Evolutionary conservation across 2,113 vertebrate species (phyloP), one percentile per base, ranked within the genome.

Genomic region (Semicossyphus pulcher): DNA sequence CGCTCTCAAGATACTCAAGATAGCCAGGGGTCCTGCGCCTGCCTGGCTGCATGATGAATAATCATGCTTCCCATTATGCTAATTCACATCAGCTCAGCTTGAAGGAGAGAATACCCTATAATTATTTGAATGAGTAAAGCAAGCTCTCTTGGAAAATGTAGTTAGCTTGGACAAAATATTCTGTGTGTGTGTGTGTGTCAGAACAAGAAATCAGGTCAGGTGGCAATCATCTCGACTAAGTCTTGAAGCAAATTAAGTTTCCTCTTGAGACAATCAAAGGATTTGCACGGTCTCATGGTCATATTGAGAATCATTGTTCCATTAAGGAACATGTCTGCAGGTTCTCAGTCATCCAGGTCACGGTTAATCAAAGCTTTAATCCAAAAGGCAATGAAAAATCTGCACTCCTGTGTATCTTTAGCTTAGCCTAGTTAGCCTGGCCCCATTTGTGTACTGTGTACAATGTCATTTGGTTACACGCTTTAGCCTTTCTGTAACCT

Each of bases 21-120:
- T 31, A 57, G 69, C 51, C 61, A 31, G 41, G 61, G 34, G 37
- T 72, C 25, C 76, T 67, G 70, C 31, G 20, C 10, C 39, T 28
- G 56, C 52, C 67, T 44, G 69, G 28, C 36, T 37, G 11, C 48
- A 42, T 65, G 69, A 80, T 88, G 51, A 84, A 88, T 78, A 80
- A 63, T 73, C 63, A 81, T 39, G 49, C 54, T 58, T 58, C 45
- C 26, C 18, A 72, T 85, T 84, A 86, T 82, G 69, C 54, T 78
- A 86, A 88, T 81, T 80, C 20, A 71, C 48, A 68, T 78, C 76
- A 69, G 61, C 51, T 48, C 57, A 42, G 5, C 69, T 65, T 61
- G 25, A 78, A 81, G 52, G 68, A 63, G 65, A 64, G 20, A 61
- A 47, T 29, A 72, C 23, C 47, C 49, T 72, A 51, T 77, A 69